These are phyloP conservation scores for Mastomys coucha DNA, from an alignment of 2,113 vertebrate genomes.

Conservation along the genomic window DNA sequence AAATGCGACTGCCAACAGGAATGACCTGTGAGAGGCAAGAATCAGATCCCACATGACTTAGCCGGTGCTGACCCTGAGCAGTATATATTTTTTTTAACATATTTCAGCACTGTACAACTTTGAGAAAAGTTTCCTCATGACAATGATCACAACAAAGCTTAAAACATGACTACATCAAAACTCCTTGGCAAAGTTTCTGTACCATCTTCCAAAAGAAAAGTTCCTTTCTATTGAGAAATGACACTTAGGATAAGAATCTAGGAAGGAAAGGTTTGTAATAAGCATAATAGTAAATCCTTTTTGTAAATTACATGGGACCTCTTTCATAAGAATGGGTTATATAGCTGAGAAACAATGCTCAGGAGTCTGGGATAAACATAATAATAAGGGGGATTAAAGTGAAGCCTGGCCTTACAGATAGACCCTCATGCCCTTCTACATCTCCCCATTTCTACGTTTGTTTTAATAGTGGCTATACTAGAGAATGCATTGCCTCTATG, in stretches of 20 bases:
- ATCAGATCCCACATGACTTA: too few relatives aligned
- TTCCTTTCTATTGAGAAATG: background rate
- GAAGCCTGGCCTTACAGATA: background rate
- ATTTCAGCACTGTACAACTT: too few relatives aligned
- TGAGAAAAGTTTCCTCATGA: too few relatives aligned
- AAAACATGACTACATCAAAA: background rate
- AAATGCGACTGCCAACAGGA: too few relatives aligned
- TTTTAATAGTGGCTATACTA: too few relatives aligned
- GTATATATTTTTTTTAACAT: too few relatives aligned
- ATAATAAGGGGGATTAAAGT: background rate
- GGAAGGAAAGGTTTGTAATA: background rate
- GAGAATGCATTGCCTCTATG: too few relatives aligned
- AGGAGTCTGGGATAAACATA: background rate
- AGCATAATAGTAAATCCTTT: background rate
- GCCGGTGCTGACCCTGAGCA: too few relatives aligned
- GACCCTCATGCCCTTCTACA: too few relatives aligned
- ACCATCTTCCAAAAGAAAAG: background rate
- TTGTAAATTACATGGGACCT: background rate
- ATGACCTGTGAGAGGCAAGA: too few relatives aligned
- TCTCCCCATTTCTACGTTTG: too few relatives aligned
- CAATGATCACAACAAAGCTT: background rate
- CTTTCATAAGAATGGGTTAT: background rate
- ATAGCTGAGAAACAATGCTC: background rate
- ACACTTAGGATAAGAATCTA: background rate
- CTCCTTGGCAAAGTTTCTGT: background rate